Evolutionary conservation across 2,113 vertebrate species (phyloP).

Genomic region (Phalacrocorax pelagicus): DNA sequence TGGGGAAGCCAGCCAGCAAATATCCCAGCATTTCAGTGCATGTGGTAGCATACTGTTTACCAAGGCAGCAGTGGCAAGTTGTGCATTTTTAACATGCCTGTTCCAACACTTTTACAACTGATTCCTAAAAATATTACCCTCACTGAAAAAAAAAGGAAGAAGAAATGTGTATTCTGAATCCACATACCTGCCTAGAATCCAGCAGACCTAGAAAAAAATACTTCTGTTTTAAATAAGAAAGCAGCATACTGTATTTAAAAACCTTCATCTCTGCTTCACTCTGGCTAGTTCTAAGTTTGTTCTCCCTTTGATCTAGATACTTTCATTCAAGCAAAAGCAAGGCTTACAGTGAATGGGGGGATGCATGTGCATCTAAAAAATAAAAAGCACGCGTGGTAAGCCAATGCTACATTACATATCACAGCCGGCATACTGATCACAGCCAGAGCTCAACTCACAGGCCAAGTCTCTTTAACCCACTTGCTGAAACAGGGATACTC

Average conservation of each 20-base stretch:
- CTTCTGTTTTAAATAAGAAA: not conserved
- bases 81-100: not conserved
- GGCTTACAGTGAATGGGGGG: not conserved
- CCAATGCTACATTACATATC: not conserved
- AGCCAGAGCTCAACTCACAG: not conserved
- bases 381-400: not conserved
- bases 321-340: not conserved
- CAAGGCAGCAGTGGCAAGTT: not conserved
- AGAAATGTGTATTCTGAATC: not conserved
- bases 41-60: not conserved
- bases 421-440: not conserved
- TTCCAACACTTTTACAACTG: not conserved
- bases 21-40: not conserved
- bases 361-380: not conserved
- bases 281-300: not conserved
- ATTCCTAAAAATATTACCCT: not conserved
- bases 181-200: not conserved
- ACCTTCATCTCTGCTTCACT: rapidly evolving
- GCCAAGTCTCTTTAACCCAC: not conserved
- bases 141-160: not conserved
- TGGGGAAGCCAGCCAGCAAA: not conserved
- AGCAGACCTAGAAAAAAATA: not conserved
- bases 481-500: not conserved
- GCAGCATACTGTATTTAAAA: not conserved
- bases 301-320: not conserved